Base-by-base conservation (phyloP, 2,113 vertebrate species). In the Myocastor coypus region DNA sequence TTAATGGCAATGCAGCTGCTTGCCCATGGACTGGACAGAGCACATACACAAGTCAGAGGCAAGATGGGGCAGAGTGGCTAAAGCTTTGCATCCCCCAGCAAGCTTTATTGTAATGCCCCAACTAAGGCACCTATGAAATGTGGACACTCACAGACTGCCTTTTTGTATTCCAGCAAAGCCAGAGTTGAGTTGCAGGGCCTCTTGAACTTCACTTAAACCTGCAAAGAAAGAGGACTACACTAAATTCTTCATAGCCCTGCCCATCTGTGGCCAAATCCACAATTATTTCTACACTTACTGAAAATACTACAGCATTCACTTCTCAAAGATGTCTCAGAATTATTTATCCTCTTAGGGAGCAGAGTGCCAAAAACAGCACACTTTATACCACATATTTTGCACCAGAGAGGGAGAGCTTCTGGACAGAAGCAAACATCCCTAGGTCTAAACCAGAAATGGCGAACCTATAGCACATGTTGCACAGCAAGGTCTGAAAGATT, bases 131-230 rank as follows among this genome's bases (percentile, higher is more conserved):
- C 28, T 32, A 52, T 1, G 37, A 91, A 85, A 86, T 30, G 66
- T 37, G 30, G n/a, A 86, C 82, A 68, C 46, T 64, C 66, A 75
- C 50, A 75, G 32, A 73, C 80, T 32, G 34, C 37, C 34, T 68
- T 37, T 37, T 82, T 57, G 37, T 78, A 32, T 30, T 68, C 78
- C 30, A 78, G 55, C 85, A 91, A 86, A 26, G 32, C 24, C 75
- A 55, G 42, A 4, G 17, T 5, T 81, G 83, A 89, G 32, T 52
- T 94, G 59, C 34, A 42, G 26, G n/a, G 24, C 59, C 75, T 94
- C 84, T 17, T 37, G 61, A 55, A 57, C 42, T 68, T 80, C 22
- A 59, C 50, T 50, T 87, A 93, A 85, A 92, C 28, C 57, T 94
- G 52, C n/a, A 34, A 57, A 26, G 16, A 92, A 91, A 42, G 75